Base-by-base conservation (phyloP, 2,888 invertebrate genomes). In the Hyles lineata region DNA sequence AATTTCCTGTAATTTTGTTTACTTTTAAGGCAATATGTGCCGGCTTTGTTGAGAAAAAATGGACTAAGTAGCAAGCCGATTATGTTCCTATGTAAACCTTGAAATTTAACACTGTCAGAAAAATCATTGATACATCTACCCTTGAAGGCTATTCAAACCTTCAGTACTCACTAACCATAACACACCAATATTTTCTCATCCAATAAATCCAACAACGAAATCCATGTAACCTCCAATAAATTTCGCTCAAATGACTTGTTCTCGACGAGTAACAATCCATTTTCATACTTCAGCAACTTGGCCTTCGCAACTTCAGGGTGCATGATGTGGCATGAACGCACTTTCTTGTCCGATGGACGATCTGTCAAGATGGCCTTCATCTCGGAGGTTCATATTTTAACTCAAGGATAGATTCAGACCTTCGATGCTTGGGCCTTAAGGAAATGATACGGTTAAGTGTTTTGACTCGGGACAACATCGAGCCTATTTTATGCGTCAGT, bases 311-410 rank as follows among this genome's bases (percentile, higher is more conserved):
- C 21, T 7, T 15, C 50, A 21, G 15, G 21, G 21, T 67, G 50
- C 67, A 67, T 67, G 67, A 67, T 21, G 11, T 17, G 67, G 67
- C 67, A n/a, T 67, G 67, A 67, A 50, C 43, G 23, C 43, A 43
- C 23, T 50, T 50, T n/a, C n/a, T n/a, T 7, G n/a, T 1, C 67
- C 43, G 23, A 67, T 63, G 63, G 63, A 23, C 63, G 21, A 43
- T 63, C 50, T 67, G n/a, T 62, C 61, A 29, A 21, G 23, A 23
- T 17, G 43, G 7, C 67, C 67, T 67, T 67, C 67, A 23, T 43
- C 35, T 17, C 15, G 17, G 50, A 50, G 67, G 67, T 67, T 23
- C 67, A 67, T 67, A 67, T 67, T 67, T 67, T 43, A 67, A 23
- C 67, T 50, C 67, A 67, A 67, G 67, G 67, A 17, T 5, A 55